These are phyloP conservation scores for Eubasilissa regina DNA, from an alignment of 1,140 invertebrate species.

Conservation along the genomic window DNA sequence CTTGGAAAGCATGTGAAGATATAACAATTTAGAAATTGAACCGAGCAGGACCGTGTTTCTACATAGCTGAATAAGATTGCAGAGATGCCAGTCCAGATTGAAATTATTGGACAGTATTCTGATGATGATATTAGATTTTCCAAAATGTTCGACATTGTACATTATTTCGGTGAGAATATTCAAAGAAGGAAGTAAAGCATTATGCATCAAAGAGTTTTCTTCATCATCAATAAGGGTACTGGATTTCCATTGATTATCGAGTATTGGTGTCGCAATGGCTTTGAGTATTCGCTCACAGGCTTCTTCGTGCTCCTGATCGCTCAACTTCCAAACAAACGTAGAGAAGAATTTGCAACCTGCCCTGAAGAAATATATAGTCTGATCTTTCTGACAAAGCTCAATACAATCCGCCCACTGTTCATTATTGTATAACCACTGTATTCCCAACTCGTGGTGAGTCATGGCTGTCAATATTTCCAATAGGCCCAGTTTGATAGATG, in stretches of 20 bases:
- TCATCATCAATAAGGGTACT: slow-evolving; percentile 65
- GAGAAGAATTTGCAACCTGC: slow-evolving; percentile 74
- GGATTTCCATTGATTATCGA: slow-evolving; percentile 66
- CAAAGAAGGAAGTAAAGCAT: slow-evolving; percentile 71
- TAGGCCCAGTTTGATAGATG: slow-evolving; percentile 76
- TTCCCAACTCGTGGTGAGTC: slow-evolving; percentile 71
- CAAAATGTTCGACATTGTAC: slow-evolving; percentile 68
- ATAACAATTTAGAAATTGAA: slow-evolving; percentile 48
- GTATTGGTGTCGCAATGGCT: slow-evolving; percentile 69
- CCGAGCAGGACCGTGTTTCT: slow-evolving; percentile 44
- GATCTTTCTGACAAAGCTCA: slow-evolving; percentile 73
- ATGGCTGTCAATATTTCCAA: slow-evolving; percentile 73
- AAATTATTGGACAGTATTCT: slow-evolving; percentile 62
- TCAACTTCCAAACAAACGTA: slow-evolving; percentile 70
- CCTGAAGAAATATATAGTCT: slow-evolving; percentile 77
- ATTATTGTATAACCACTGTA: slow-evolving; percentile 72
- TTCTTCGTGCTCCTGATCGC: slow-evolving; percentile 65
- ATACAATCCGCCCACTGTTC: slow-evolving; percentile 73
- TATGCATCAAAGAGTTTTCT: slow-evolving; percentile 71
- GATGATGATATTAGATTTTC: slow-evolving; percentile 64
- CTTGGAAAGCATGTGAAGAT: slow-evolving; percentile 43
- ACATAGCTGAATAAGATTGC: slow-evolving; percentile 55
- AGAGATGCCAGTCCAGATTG: slow-evolving; percentile 61
- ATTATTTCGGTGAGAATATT: slow-evolving; percentile 68
- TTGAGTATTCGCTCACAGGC: slow-evolving; percentile 71